Conservation (phyloP, 2,888 invertebrate genomes). For the Gastrophysa polygoni region DNA sequence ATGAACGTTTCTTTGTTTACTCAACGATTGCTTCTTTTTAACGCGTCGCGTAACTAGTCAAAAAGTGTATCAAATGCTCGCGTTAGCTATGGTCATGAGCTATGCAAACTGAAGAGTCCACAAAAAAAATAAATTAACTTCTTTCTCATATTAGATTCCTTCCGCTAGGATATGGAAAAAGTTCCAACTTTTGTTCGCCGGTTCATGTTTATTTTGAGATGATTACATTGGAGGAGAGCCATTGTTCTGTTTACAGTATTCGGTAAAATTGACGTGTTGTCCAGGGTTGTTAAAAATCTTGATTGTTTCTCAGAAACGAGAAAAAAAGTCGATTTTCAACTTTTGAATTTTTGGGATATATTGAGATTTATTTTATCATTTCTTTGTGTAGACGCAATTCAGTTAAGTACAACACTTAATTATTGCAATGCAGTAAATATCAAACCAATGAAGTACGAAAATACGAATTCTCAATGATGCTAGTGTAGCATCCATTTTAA, state of each 20-base stretch:
- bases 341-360: no score
- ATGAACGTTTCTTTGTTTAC: constrained; percentile 16
- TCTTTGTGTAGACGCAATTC: no score
- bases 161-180: constrained; percentile 8
- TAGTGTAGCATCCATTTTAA: no score
- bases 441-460: no score
- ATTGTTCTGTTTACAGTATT: not conserved
- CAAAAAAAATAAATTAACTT: constrained; percentile 31
- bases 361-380: no score
- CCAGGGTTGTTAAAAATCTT: no score
- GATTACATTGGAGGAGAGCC: not conserved
- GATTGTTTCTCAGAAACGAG: no score
- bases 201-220: constrained; percentile 9
- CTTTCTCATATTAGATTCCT: constrained; percentile 22
- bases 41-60: constrained; percentile 15
- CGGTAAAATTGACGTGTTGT: no score
- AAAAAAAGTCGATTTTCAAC: no score
- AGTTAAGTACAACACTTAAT: no score
- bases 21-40: constrained; percentile 22
- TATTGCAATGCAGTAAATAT: no score
- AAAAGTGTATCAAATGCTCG: constrained; percentile 34
- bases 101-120: constrained; percentile 30
- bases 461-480: no score
- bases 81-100: constrained; percentile 33
- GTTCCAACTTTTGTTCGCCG: constrained; percentile 7